A percentile compares a stretch with the other conserved stretches of the same genome.
These are phyloP conservation scores for Hoplostethus mediterraneus DNA, from an alignment of 2,797 vertebrate genomes.

Conservation along the genomic window DNA sequence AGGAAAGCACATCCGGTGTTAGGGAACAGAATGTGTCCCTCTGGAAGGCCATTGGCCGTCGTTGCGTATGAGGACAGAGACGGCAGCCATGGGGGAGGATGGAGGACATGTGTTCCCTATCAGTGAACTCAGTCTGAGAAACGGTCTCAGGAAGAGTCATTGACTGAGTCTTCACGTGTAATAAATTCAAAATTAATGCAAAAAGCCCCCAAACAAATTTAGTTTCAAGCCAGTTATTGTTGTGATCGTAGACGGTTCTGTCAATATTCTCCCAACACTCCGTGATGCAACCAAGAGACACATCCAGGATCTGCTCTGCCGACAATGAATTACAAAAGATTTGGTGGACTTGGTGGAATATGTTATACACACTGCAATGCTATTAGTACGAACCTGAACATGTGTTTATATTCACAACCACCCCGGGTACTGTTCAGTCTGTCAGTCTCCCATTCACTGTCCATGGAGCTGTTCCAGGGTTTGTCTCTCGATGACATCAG, in stretches of 20 bases:
- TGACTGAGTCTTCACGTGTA: background rate
- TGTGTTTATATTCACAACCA: constrained; percentile 36
- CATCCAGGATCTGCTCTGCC: constrained; percentile 19
- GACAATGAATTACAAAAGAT: constrained; percentile 27
- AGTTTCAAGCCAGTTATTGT: constrained; percentile 10
- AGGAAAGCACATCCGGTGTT: constrained; percentile 56
- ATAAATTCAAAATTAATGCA: background rate
- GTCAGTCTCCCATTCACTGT: constrained; percentile 53
- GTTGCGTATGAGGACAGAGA: constrained; percentile 31
- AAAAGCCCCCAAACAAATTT: background rate
- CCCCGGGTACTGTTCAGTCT: constrained; percentile 29
- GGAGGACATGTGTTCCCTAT: constrained; percentile 47
- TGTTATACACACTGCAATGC: background rate
- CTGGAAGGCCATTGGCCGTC: constrained; percentile 33
- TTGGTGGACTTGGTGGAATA: constrained; percentile 8
- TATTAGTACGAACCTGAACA: constrained; percentile 28
- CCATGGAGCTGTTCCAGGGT: constrained; percentile 51
- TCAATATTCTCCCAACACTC: constrained; percentile 12
- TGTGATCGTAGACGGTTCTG: constrained; percentile 12
- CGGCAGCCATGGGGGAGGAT: constrained; percentile 20
- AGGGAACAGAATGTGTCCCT: constrained; percentile 52
- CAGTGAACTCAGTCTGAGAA: constrained; percentile 16
- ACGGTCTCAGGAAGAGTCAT: constrained; percentile 28
- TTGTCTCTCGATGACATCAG: constrained; percentile 45
- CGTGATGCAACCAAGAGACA: constrained; percentile 29